A percentile compares a stretch with the other conserved stretches of the same genome.
Evolutionary conservation across 2,113 vertebrate genomes (phyloP).

Genomic region (Gopherus flavomarginatus): DNA sequence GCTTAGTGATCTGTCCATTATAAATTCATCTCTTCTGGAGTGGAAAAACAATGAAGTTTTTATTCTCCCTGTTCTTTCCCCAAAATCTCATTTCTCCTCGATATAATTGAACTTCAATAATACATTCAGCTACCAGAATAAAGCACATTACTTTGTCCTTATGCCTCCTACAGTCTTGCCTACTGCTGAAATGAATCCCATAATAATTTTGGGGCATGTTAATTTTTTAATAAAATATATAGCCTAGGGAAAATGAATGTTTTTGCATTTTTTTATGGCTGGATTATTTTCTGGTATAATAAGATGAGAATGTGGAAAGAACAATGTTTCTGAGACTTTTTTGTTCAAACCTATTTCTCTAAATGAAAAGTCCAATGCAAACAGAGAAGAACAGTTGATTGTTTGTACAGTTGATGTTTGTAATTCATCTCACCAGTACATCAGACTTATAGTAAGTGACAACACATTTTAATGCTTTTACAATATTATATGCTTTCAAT

Average conservation of each 20-base stretch:
- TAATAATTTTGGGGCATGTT: neutral
- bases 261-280: neutral
- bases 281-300: neutral
- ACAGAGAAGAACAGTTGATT: neutral
- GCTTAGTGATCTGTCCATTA: neutral
- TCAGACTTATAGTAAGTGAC: neutral
- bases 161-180: neutral
- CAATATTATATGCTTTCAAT: neutral
- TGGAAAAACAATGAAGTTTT: neutral
- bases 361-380: neutral
- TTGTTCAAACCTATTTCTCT: neutral
- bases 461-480: neutral
- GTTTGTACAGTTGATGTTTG: neutral
- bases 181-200: neutral
- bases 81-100: neutral
- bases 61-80: neutral
- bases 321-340: neutral
- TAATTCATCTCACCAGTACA: neutral
- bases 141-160: neutral
- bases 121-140: slow-evolving; percentile 17
- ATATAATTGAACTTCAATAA: neutral
- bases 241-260: neutral
- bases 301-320: neutral
- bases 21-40: neutral
- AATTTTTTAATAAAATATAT: neutral